Evolutionary conservation across 2,113 vertebrate genomes (phyloP), one percentile per base, ranked within the genome.

Genomic region (Cavia aperea): DNA sequence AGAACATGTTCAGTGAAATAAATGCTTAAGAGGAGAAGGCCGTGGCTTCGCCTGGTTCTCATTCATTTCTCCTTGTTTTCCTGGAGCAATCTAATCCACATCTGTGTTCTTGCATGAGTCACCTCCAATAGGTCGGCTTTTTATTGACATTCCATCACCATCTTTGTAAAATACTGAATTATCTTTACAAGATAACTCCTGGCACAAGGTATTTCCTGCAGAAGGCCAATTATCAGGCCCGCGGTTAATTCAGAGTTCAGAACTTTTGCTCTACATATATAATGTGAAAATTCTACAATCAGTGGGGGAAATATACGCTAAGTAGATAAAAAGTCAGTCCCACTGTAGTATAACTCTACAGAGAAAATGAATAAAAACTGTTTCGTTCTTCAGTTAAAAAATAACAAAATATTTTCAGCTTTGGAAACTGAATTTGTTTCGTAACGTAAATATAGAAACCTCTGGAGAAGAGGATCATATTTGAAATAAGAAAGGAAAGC

Each of bases 271-370:
- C 94, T 97, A 98, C 97, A 97, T 98, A 97, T 97, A 97, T 97
- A 97, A 97, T 94, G 96, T 97, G 97, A 96, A 97, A 97, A 97
- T 96, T 97, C 96, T 97, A 96, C 95, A 96, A 97, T 97, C 96
- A 96, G 96, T 97, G 97, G 81, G 97, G 95, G 93, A 97, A 96
- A 97, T 96, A 96, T 97, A 96, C 96, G 95, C 96, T 97, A 97
- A 98, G 96, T 96, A 97, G 97, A 97, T 98, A 97, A 97, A 49
- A 96, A 97, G 97, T 97, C 97, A 97, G 97, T 97, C 97, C 97
- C 96, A 97, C 96, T 95, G 95, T 97, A 97, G 95, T 95, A 87
- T 88, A 96, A 96, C 92, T 98, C 97, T 97, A 97, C 97, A 97
- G 98, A 97, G 97, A 97, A 93, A 96, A 97, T 93, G 96, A 95